Percentiles rank a stretch among this genome's conserved stretches.
These are phyloP conservation scores for Theocolax elegans DNA, from an alignment of 1,140 invertebrate genomes.

Conservation along the genomic window DNA sequence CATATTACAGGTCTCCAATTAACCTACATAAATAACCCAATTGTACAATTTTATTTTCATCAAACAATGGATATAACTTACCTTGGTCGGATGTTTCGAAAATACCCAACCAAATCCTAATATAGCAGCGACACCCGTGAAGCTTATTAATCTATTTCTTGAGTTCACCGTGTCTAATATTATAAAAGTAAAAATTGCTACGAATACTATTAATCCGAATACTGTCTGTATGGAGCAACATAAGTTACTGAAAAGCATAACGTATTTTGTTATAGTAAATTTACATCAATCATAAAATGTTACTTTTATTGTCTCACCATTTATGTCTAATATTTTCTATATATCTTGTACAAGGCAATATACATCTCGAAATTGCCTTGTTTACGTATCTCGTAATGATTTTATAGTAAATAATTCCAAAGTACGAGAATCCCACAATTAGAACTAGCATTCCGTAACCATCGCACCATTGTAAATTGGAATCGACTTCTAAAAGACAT, in stretches of 20 bases:
- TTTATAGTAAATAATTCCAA: conserved; percentile 74
- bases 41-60: too few species aligned
- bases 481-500: conserved; percentile 50
- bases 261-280: too few species aligned
- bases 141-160: conserved; percentile 73
- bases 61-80: conserved; percentile 6
- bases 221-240: conserved; percentile 35
- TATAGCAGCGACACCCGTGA: conserved; percentile 72
- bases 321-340: conserved; percentile 8
- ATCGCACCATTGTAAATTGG: conserved; percentile 69
- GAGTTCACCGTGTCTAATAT: conserved; percentile 74
- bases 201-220: conserved; percentile 60
- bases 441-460: conserved; percentile 82
- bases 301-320: conserved; percentile 42
- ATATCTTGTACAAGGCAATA: conserved; percentile 8
- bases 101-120: conserved; percentile 70
- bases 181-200: conserved; percentile 70
- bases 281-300: conserved; percentile 29
- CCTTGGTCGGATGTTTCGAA: conserved; percentile 70
- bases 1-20: conserved; percentile 83
- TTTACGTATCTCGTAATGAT: conserved; percentile 73
- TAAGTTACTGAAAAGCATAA: conserved; percentile 36
- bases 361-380: conserved; percentile 50
- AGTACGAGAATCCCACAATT: conserved; percentile 72
- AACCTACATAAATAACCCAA: conserved; percentile 68